These are phyloP conservation scores for Coelinius sp. DNA, from an alignment of 2,888 invertebrate species.

Conservation along the genomic window DNA sequence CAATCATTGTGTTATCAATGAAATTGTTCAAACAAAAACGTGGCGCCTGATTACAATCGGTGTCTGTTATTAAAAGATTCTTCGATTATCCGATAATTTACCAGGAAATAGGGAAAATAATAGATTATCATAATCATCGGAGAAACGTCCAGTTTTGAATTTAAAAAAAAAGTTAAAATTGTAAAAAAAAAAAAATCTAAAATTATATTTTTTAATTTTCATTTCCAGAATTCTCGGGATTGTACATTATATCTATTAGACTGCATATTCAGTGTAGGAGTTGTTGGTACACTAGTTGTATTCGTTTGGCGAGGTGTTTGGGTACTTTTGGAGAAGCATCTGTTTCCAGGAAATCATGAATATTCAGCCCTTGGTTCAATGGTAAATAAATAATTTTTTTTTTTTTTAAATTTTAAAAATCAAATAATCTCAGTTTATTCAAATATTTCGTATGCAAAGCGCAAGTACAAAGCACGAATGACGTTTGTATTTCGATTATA, in stretches of 20 bases:
- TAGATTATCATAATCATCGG: too few species aligned
- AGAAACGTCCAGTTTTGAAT: too few species aligned
- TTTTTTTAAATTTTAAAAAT: too few species aligned
- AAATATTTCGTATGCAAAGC: slow-evolving; percentile 8
- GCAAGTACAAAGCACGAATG: slow-evolving; percentile 9
- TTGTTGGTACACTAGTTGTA: slow-evolving; percentile 88
- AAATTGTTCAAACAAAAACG: not conserved
- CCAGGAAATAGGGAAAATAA: not conserved
- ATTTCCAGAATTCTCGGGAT: slow-evolving; percentile 79
- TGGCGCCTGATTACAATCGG: not conserved
- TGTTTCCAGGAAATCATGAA: slow-evolving; percentile 80
- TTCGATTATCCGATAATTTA: not conserved
- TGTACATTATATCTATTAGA: slow-evolving; percentile 84
- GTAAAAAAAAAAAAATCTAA: not conserved
- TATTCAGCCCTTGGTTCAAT: slow-evolving; percentile 84
- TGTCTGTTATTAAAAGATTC: not conserved
- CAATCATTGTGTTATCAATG: not conserved
- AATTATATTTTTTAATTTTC: not conserved
- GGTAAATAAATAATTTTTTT: too few species aligned
- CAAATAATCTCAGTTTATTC: not conserved
- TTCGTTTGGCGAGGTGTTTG: slow-evolving; percentile 92
- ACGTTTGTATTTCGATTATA: slow-evolving; percentile 61
- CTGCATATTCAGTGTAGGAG: slow-evolving; percentile 87
- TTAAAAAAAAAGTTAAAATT: not conserved
- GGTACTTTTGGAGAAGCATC: slow-evolving; percentile 84